Conservation (phyloP, 2,888 invertebrate genomes). For the Meteorus colon region DNA sequence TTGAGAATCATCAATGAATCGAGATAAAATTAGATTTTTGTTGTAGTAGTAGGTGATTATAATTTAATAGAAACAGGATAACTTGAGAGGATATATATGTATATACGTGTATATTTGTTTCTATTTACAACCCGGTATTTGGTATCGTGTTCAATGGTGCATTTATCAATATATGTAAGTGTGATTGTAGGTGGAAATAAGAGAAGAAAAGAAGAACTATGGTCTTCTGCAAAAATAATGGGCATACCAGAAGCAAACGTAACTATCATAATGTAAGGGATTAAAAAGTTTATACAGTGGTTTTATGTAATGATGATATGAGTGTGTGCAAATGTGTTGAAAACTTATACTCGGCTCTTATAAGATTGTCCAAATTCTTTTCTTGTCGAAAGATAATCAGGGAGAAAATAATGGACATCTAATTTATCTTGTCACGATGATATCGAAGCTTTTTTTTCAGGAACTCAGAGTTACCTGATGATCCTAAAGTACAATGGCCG, state of each 20-base stretch:
- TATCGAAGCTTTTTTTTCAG: slow-evolving; percentile 70
- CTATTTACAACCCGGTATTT: not conserved
- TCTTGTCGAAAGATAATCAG: too few relatives aligned
- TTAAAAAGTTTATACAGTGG: not conserved
- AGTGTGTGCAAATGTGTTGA: too few relatives aligned
- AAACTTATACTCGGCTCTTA: too few relatives aligned
- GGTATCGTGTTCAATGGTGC: slow-evolving; percentile 23
- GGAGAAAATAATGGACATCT: not conserved
- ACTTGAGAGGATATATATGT: not conserved
- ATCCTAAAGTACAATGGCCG: slow-evolving; percentile 86
- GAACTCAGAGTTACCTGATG: slow-evolving; percentile 85
- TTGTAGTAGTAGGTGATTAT: too few relatives aligned
- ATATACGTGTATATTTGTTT: not conserved
- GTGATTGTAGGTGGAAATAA: slow-evolving; percentile 66
- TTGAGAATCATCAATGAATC: too few relatives aligned
- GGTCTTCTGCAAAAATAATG: slow-evolving; percentile 85
- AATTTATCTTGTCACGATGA: not conserved
- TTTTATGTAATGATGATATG: too few relatives aligned
- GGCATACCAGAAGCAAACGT: slow-evolving; percentile 87
- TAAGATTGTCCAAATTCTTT: too few relatives aligned
- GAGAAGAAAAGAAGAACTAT: slow-evolving; percentile 84
- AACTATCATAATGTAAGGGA: slow-evolving; percentile 75
- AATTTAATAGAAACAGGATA: too few relatives aligned
- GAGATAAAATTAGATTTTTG: too few relatives aligned
- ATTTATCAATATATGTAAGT: slow-evolving; percentile 50